Evolutionary conservation across 2,888 invertebrate genomes (phyloP).

Genomic region (Cinara cedri): DNA sequence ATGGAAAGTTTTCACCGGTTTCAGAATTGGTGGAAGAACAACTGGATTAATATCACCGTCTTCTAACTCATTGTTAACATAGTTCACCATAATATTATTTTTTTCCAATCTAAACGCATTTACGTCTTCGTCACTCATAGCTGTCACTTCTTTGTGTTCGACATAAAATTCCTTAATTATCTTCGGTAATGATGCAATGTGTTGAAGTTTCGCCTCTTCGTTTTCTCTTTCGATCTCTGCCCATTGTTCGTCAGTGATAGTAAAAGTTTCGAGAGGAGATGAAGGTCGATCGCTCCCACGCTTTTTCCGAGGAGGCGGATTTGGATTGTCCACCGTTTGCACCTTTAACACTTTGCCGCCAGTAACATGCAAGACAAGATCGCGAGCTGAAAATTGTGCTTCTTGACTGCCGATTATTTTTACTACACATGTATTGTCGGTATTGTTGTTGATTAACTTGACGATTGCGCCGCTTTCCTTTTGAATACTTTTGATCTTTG

Average conservation of each 20-base stretch:
- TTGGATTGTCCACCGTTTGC: background rate
- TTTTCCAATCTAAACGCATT: constrained; percentile 63
- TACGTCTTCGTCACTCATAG: constrained; percentile 71
- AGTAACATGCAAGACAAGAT: background rate
- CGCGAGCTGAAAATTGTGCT: background rate
- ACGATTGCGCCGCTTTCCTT: constrained; percentile 75
- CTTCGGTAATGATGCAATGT: constrained; percentile 72
- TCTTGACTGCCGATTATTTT: background rate
- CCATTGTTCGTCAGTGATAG: background rate
- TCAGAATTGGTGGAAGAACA: constrained; percentile 67
- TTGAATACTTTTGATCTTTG: constrained; percentile 81
- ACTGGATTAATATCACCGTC: background rate
- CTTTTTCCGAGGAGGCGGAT: background rate
- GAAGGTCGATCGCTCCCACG: background rate
- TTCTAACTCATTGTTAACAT: background rate
- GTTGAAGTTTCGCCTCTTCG: constrained; percentile 63
- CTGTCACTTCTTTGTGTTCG: constrained; percentile 75
- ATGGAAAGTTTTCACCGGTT: constrained; percentile 80
- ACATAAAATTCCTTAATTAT: constrained; percentile 84
- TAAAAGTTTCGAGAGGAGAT: background rate
- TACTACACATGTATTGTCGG: background rate
- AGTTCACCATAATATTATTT: background rate
- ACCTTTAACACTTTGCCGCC: background rate
- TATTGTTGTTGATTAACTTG: constrained; percentile 65
- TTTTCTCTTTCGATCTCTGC: constrained; percentile 22